Percentiles rank a stretch among this genome's conserved stretches.
Evolutionary conservation across 2,888 invertebrate species (phyloP).

Genomic region (Callyntrura guangdongensis): DNA sequence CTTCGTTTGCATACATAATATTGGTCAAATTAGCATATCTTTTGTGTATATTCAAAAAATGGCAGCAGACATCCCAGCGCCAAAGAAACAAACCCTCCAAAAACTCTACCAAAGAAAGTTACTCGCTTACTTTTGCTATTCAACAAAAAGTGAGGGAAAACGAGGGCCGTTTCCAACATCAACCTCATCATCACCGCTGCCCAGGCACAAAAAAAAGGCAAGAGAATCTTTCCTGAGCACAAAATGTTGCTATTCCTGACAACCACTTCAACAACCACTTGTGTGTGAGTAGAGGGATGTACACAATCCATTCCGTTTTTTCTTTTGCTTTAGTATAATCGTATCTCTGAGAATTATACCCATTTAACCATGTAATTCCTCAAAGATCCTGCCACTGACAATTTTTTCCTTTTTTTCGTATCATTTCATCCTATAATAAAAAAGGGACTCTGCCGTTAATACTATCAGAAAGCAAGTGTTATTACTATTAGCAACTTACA

Average conservation of each 20-base stretch:
- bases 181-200: not conserved
- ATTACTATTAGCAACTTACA: slow-evolving; percentile 65
- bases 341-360: no score
- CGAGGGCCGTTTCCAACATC: not conserved
- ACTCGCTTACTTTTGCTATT: slow-evolving; percentile 46
- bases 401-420: slow-evolving; percentile 26
- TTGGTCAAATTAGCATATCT: slow-evolving; percentile 71
- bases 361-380: slow-evolving; percentile 23
- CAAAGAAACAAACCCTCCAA: slow-evolving; percentile 16
- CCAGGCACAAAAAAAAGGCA: not conserved
- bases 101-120: slow-evolving; percentile 52
- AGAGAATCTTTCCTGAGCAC: no score
- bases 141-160: not conserved
- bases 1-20: slow-evolving; percentile 74
- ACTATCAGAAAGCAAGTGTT: slow-evolving; percentile 39
- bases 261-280: no score
- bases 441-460: not conserved
- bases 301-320: no score
- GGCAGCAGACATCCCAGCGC: slow-evolving; percentile 49
- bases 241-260: no score
- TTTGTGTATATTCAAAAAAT: slow-evolving; percentile 62
- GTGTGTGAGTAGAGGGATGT: no score
- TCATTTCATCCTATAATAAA: not conserved
- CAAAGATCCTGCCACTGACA: slow-evolving; percentile 40
- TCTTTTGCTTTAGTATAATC: no score